These are phyloP conservation scores for Sialis lutaria DNA, from an alignment of 2,888 invertebrate genomes.

Conservation along the genomic window DNA sequence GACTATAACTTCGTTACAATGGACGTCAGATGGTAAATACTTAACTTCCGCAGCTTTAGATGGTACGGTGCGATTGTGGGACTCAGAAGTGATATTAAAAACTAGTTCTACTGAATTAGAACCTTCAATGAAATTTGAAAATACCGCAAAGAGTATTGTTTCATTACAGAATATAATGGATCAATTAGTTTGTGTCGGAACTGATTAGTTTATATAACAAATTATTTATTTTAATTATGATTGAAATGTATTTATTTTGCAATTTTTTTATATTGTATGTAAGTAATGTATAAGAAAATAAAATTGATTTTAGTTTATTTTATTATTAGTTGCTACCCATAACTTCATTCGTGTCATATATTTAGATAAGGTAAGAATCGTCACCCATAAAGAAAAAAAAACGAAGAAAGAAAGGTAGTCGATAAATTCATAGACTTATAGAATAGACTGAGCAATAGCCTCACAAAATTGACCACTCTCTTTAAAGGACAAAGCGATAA, in stretches of 20 bases:
- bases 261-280: background rate
- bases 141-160: background rate
- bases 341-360: too few species aligned
- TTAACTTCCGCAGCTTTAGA: conserved; percentile 52
- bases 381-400: too few species aligned
- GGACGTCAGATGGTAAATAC: conserved; percentile 37
- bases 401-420: too few species aligned
- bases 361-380: too few species aligned
- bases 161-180: background rate
- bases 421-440: too few species aligned
- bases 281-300: background rate
- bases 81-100: conserved; percentile 16
- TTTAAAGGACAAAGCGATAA: too few species aligned
- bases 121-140: background rate
- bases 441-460: too few species aligned
- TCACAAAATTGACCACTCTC: too few species aligned
- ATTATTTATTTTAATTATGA: background rate
- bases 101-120: background rate
- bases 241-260: background rate
- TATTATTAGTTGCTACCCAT: background rate
- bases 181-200: background rate
- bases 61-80: conserved; percentile 48
- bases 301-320: background rate
- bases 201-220: background rate
- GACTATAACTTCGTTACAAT: conserved; percentile 40